These are phyloP conservation scores for Plemyria rubiginata DNA, from an alignment of 2,888 invertebrate genomes.

Conservation along the genomic window DNA sequence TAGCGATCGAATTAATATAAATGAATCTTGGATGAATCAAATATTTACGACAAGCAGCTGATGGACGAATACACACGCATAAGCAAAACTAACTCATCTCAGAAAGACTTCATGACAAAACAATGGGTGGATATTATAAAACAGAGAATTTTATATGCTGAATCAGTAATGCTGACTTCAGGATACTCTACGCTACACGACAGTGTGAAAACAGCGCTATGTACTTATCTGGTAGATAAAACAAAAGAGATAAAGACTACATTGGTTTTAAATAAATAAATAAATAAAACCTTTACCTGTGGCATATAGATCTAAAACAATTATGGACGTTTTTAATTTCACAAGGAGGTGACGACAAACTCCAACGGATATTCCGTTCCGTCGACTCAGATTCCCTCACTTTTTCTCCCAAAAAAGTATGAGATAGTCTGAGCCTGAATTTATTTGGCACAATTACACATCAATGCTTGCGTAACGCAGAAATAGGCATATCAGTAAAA, in stretches of 20 bases:
- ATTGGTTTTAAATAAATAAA: constrained; percentile 3
- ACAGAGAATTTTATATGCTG: constrained; percentile 18
- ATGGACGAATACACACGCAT: constrained; percentile 4
- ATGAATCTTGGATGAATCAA: neutral
- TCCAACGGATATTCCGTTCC: too few species aligned
- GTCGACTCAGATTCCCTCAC: too few species aligned
- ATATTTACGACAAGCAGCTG: neutral
- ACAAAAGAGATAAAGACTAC: neutral
- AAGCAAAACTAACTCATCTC: constrained; percentile 1
- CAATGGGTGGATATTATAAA: constrained; percentile 34
- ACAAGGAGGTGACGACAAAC: too few species aligned
- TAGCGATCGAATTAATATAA: too few species aligned
- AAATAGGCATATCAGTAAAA: too few species aligned
- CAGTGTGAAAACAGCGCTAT: constrained; percentile 19
- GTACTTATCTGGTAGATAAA: constrained; percentile 12
- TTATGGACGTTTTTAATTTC: too few species aligned
- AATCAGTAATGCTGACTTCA: constrained; percentile 3
- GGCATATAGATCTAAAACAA: too few species aligned
- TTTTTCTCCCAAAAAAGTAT: too few species aligned
- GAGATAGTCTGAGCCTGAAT: too few species aligned
- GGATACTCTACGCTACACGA: constrained; percentile 19
- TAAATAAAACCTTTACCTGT: too few species aligned
- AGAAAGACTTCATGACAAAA: constrained; percentile 29
- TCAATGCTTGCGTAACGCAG: too few species aligned
- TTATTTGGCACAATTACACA: too few species aligned